Evolutionary conservation across 2,113 vertebrate species (phyloP).

Genomic region (Anoplopoma fimbria): DNA sequence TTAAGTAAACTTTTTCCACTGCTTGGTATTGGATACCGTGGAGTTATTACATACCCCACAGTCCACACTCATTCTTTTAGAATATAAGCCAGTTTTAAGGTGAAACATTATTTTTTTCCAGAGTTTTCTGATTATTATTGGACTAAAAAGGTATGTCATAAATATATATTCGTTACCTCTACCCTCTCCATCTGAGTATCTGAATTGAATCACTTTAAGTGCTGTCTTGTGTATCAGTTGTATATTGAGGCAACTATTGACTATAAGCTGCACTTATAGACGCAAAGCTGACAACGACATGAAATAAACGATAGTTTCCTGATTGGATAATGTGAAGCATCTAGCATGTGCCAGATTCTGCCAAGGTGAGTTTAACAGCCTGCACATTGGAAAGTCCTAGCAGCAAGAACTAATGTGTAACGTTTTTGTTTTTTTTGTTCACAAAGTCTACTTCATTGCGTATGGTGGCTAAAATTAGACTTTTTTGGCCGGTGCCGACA

Average conservation of each 20-base stretch:
- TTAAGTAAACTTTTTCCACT: background rate
- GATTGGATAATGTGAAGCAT: background rate
- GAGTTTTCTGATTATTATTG: background rate
- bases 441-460: background rate
- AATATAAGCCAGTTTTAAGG: no score
- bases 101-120: no score
- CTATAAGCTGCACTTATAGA: background rate
- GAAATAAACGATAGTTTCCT: background rate
- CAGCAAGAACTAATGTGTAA: background rate
- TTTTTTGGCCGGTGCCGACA: background rate
- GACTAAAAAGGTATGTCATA: background rate
- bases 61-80: background rate
- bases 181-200: background rate
- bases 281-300: background rate
- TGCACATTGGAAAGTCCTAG: background rate
- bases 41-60: background rate
- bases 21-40: background rate
- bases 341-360: background rate
- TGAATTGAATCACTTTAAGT: background rate
- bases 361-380: background rate
- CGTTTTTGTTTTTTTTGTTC: background rate
- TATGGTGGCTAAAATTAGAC: conserved; percentile 24
- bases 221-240: background rate
- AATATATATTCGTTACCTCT: background rate
- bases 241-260: no score